A percentile compares a stretch with the other conserved stretches of the same genome.
phyloP scores from a whole-genome alignment of 1,140 invertebrate species.

The Hycleus phaleratus region DNA sequence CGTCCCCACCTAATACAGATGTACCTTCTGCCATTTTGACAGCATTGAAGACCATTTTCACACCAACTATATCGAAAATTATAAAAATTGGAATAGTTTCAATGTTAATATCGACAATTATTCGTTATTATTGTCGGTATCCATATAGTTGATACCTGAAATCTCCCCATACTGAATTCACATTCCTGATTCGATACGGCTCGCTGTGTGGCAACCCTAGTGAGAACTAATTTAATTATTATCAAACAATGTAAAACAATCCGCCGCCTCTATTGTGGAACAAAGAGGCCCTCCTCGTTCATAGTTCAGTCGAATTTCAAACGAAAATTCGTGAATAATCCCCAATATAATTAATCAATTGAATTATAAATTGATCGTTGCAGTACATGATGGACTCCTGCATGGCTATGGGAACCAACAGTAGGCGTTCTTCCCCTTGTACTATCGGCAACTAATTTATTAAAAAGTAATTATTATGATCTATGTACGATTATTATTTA shows the following conservation, averaged over 20 bases:
- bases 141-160: conserved; percentile 12
- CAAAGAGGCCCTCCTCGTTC: too few species aligned
- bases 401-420: conserved; percentile 3
- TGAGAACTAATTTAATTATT: conserved; percentile 27
- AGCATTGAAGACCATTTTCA: conserved; percentile 12
- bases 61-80: conserved; percentile 8
- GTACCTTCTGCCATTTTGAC: conserved; percentile 11
- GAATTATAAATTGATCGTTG: too few species aligned
- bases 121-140: conserved; percentile 26
- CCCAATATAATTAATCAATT: too few species aligned
- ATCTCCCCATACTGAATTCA: conserved; percentile 6
- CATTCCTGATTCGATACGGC: conserved; percentile 34
- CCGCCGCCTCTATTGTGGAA: background rate
- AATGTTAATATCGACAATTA: conserved; percentile 17
- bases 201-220: conserved; percentile 33
- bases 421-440: conserved; percentile 5
- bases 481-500: too few species aligned
- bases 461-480: too few species aligned
- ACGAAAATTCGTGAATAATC: too few species aligned
- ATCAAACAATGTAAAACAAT: conserved; percentile 27
- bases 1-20: conserved; percentile 31
- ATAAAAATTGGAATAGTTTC: background rate
- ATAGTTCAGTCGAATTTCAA: too few species aligned
- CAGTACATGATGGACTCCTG: too few species aligned
- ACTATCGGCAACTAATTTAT: too few species aligned